Evolutionary conservation across 2,113 vertebrate species (phyloP).

Genomic region (Pluvianellus socialis): DNA sequence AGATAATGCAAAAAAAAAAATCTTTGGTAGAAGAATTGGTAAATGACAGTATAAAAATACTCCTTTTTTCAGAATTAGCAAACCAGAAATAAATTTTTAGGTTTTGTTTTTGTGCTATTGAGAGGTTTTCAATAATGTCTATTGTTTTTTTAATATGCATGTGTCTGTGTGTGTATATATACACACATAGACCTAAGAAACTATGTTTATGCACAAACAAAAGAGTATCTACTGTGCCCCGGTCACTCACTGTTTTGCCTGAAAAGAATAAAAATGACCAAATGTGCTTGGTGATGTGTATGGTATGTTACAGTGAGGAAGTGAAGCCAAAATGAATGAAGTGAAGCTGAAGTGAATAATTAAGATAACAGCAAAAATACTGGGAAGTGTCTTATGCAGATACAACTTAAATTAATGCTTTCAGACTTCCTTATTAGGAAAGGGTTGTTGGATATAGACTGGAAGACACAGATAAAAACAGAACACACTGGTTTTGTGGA

Average conservation of each 20-base stretch:
- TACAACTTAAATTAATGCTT: not conserved
- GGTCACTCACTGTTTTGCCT: not conserved
- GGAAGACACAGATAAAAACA: not conserved
- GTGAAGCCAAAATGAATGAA: not conserved
- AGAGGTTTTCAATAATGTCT: not conserved
- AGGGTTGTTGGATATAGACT: not conserved
- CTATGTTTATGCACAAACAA: not conserved
- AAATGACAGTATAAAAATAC: not conserved
- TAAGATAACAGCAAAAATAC: not conserved
- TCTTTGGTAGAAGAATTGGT: not conserved
- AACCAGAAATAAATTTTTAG: not conserved
- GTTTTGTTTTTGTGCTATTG: not conserved
- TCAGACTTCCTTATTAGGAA: not conserved
- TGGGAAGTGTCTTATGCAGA: not conserved
- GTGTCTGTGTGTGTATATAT: rapidly evolving
- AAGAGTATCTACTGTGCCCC: not conserved
- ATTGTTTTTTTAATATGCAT: not conserved
- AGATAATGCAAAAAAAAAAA: not conserved
- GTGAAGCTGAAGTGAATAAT: not conserved
- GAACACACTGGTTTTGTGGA: not conserved
- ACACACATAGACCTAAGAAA: not conserved
- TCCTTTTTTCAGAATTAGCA: not conserved
- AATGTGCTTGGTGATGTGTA: not conserved
- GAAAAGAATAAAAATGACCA: no score
- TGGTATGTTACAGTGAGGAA: not conserved